These are phyloP conservation scores for Neolamprologus tretocephalus DNA, from an alignment of 2,113 vertebrate species.

Conservation along the genomic window DNA sequence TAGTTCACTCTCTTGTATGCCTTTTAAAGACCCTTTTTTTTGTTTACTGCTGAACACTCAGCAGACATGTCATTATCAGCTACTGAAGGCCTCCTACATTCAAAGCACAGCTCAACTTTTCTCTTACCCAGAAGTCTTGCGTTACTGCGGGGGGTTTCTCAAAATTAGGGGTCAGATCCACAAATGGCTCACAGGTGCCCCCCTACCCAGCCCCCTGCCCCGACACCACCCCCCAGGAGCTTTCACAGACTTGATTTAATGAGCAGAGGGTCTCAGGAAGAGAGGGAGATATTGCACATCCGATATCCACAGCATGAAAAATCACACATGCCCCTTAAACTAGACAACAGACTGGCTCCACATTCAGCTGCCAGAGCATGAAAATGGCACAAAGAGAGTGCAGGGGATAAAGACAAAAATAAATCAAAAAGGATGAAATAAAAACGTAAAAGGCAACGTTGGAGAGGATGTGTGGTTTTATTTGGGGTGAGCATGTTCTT, in stretches of 20 bases:
- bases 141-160: neutral
- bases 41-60: neutral
- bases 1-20: neutral
- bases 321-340: neutral
- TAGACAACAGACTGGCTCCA: neutral
- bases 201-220: neutral
- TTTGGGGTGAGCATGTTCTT: neutral
- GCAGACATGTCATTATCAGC: neutral
- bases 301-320: neutral
- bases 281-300: neutral
- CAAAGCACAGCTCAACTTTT: neutral
- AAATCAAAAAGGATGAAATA: neutral
- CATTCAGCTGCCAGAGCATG: neutral
- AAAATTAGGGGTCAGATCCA: neutral
- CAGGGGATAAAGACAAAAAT: neutral
- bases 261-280: neutral
- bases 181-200: neutral
- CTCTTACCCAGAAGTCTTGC: constrained; percentile 35
- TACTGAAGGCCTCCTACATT: neutral
- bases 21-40: neutral
- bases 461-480: constrained; percentile 1
- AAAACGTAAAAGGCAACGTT: neutral
- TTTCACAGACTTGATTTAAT: constrained; percentile 19
- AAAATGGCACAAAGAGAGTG: neutral
- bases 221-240: neutral